Conservation (phyloP, 2,888 invertebrate genomes). For the Alentia gelatinosa region DNA sequence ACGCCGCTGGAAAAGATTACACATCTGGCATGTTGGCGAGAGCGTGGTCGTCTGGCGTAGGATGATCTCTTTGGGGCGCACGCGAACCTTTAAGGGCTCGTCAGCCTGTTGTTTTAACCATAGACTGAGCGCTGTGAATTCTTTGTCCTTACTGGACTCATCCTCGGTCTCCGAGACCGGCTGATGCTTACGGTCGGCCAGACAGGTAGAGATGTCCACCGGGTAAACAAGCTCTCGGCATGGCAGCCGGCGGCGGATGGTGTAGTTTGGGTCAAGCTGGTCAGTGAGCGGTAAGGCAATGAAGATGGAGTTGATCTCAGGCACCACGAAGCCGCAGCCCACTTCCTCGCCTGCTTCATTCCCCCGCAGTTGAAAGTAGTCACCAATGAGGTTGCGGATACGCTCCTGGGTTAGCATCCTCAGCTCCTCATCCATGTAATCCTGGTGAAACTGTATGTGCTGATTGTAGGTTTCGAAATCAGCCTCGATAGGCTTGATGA, state of each 20-base stretch:
- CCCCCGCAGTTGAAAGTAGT: neutral
- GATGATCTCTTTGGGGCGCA: constrained; percentile 25
- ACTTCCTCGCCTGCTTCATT: neutral
- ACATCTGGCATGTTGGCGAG: neutral
- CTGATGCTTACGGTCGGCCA: neutral
- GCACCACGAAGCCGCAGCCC: neutral
- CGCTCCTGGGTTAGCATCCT: neutral
- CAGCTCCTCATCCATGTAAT: neutral
- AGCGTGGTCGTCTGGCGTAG: neutral
- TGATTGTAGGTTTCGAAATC: neutral
- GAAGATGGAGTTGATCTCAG: constrained; percentile 21
- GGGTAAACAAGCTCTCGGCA: neutral
- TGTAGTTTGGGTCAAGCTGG: neutral
- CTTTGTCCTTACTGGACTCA: neutral
- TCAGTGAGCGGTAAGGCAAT: neutral
- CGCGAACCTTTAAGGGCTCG: neutral
- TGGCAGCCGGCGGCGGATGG: neutral
- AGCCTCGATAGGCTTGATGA: neutral
- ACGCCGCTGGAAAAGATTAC: neutral
- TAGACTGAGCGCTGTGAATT: neutral
- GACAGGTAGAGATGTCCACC: neutral
- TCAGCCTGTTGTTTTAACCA: neutral
- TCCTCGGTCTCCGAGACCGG: neutral
- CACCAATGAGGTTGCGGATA: neutral
- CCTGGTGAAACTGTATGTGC: neutral